Evolutionary conservation across 2,888 invertebrate genomes (phyloP).

Genomic region (Drosophila trichaetosa): DNA sequence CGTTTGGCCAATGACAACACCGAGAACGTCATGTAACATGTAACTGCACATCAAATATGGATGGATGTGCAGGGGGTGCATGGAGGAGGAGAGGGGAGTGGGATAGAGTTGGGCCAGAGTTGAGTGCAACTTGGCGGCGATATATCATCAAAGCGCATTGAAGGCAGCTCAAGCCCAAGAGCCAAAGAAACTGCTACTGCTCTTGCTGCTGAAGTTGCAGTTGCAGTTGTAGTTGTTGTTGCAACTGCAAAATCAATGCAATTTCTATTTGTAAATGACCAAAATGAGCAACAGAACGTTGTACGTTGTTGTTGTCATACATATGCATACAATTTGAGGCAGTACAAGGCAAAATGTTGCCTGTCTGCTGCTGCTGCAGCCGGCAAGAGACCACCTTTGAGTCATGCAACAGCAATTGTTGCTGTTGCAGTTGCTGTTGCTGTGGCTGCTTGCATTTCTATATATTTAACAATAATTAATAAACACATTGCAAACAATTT

Average conservation of each 20-base stretch:
- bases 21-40: slow-evolving; percentile 74
- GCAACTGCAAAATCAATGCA: slow-evolving; percentile 71
- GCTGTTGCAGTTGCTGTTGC: slow-evolving; percentile 36
- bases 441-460: slow-evolving; percentile 58
- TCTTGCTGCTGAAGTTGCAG: slow-evolving; percentile 2
- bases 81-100: background rate
- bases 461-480: slow-evolving; percentile 75
- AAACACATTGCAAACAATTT: slow-evolving; percentile 80
- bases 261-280: slow-evolving; percentile 82
- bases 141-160: slow-evolving; percentile 72
- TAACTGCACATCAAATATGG: slow-evolving; percentile 78
- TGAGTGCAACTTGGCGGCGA: slow-evolving; percentile 65
- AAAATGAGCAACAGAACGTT: slow-evolving; percentile 64
- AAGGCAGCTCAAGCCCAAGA: slow-evolving; percentile 24
- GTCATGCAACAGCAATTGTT: slow-evolving; percentile 60
- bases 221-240: slow-evolving; percentile 2
- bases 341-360: slow-evolving; percentile 34
- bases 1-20: slow-evolving; percentile 70
- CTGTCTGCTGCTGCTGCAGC: slow-evolving; percentile 45
- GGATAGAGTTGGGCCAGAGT: slow-evolving; percentile 1
- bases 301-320: slow-evolving; percentile 39
- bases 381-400: slow-evolving; percentile 80
- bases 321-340: slow-evolving; percentile 51
- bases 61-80: slow-evolving; percentile 24
- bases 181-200: slow-evolving; percentile 14